phyloP scores from a whole-genome alignment of 2,888 invertebrate species.

The Steinernema scapterisci region DNA sequence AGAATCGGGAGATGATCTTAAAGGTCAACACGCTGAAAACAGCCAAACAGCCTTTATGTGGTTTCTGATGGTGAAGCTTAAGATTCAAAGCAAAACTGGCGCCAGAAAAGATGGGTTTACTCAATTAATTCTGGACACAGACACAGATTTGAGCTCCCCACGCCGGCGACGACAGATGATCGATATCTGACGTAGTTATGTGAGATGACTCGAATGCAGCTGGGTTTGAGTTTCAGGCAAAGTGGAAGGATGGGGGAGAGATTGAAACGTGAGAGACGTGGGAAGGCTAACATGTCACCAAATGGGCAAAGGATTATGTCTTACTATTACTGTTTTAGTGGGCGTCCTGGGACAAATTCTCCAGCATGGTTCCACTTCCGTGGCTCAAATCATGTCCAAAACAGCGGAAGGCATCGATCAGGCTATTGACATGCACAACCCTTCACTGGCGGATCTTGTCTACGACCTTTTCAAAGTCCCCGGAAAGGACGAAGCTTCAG shows the following conservation, averaged over 20 bases:
- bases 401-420: slow-evolving; percentile 52
- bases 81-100: too few relatives aligned
- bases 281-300: not conserved
- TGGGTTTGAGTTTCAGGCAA: not conserved
- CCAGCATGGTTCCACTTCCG: slow-evolving; percentile 43
- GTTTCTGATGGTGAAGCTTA: too few relatives aligned
- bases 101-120: too few relatives aligned
- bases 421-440: slow-evolving; percentile 39
- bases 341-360: slow-evolving; percentile 52
- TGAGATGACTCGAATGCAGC: not conserved
- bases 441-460: slow-evolving; percentile 51
- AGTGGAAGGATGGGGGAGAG: too few relatives aligned
- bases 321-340: slow-evolving; percentile 42
- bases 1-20: too few relatives aligned
- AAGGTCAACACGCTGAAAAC: too few relatives aligned
- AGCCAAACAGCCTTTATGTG: too few relatives aligned
- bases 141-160: not conserved
- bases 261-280: not conserved
- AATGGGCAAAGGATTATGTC: not conserved
- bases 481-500: slow-evolving; percentile 46
- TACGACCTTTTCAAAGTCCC: slow-evolving; percentile 54
- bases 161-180: not conserved
- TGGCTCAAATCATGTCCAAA: slow-evolving; percentile 48
- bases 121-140: not conserved
- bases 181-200: not conserved